A percentile compares a stretch with the other conserved stretches of the same genome.
These are phyloP conservation scores for Pterostichus madidus DNA, from an alignment of 2,888 invertebrate species.

Conservation along the genomic window DNA sequence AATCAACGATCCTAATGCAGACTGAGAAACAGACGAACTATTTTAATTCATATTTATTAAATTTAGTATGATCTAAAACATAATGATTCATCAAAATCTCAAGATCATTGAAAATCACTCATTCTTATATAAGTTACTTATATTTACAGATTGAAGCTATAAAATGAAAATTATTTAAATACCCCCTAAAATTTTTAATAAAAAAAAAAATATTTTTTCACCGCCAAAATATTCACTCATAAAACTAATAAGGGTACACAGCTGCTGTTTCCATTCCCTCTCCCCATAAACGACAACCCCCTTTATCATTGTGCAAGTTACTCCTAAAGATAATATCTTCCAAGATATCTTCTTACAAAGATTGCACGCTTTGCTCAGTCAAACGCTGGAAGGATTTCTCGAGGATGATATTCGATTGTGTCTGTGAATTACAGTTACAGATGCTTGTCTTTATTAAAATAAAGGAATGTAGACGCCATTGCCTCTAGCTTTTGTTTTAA, in stretches of 20 bases:
- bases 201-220: not conserved
- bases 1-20: no score
- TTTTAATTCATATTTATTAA: no score
- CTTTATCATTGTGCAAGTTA: not conserved
- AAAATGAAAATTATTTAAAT: no score
- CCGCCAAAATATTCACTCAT: slow-evolving; percentile 34
- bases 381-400: not conserved
- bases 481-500: slow-evolving; percentile 4
- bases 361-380: not conserved
- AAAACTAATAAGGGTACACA: slow-evolving; percentile 38
- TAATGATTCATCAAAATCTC: no score
- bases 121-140: no score
- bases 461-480: not conserved
- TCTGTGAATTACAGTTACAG: not conserved
- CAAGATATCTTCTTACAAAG: slow-evolving; percentile 25
- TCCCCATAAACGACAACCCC: slow-evolving; percentile 2
- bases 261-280: not conserved
- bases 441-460: slow-evolving; percentile 5
- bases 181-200: no score
- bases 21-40: no score
- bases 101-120: no score
- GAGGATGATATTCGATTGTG: slow-evolving; percentile 8
- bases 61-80: no score
- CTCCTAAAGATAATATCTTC: slow-evolving; percentile 12
- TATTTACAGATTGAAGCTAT: no score